Percentiles rank a stretch among this genome's conserved stretches.
Evolutionary conservation across 1,140 invertebrate genomes (phyloP).

Genomic region (Meloidogyne chitwoodi): DNA sequence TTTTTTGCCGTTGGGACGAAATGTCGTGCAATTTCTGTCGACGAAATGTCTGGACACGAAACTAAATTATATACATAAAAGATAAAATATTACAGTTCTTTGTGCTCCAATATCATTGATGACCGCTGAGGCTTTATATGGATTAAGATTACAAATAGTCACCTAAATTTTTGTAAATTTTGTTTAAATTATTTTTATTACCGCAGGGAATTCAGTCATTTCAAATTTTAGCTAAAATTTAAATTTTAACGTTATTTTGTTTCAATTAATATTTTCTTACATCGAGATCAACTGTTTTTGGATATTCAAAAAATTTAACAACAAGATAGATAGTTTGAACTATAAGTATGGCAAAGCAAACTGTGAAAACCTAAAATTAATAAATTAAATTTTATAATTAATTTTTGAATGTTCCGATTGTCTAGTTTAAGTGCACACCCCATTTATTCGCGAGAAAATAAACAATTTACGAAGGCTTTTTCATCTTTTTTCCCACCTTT

Average conservation of each 20-base stretch:
- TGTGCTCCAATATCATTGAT: constrained; percentile 46
- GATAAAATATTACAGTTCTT: constrained; percentile 42
- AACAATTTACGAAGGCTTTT: too few relatives aligned
- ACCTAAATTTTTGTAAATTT: constrained; percentile 53
- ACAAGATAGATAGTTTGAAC: constrained; percentile 38
- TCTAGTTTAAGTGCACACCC: too few relatives aligned
- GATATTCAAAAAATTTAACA: constrained; percentile 46
- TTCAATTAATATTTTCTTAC: constrained; percentile 23
- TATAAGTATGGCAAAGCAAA: constrained; percentile 33
- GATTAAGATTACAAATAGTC: constrained; percentile 59
- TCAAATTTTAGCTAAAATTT: neutral
- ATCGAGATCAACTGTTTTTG: constrained; percentile 58
- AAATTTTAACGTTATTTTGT: neutral
- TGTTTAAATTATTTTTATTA: constrained; percentile 60
- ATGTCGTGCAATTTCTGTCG: too few relatives aligned
- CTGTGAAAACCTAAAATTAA: constrained; percentile 35
- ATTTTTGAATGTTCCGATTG: too few relatives aligned
- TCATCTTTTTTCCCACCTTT: too few relatives aligned
- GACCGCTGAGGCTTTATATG: constrained; percentile 56
- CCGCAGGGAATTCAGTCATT: neutral
- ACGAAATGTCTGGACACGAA: too few relatives aligned
- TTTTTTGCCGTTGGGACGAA: too few relatives aligned
- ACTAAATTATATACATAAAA: neutral
- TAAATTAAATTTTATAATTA: too few relatives aligned
- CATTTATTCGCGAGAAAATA: too few relatives aligned